phyloP scores from a whole-genome alignment of 2,888 invertebrate genomes.

The Acanthococcus lagerstroemiae region DNA sequence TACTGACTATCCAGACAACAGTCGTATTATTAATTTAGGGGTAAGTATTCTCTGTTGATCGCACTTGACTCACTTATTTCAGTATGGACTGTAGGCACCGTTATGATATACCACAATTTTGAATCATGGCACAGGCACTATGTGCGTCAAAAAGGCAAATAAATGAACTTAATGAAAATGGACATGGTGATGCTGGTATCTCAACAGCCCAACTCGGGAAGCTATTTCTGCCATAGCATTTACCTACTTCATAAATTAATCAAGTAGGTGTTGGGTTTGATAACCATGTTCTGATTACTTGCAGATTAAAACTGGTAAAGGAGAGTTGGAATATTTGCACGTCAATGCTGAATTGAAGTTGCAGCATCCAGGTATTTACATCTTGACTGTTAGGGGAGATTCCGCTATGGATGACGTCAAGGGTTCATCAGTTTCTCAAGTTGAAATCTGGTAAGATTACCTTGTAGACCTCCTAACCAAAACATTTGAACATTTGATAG shows the following conservation, averaged over 20 bases:
- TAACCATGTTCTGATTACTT: neutral
- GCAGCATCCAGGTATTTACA: constrained; percentile 31
- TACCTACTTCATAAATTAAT: no score
- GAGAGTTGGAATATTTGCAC: constrained; percentile 22
- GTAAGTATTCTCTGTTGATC: neutral
- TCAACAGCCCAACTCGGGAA: no score
- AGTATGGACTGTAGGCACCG: no score
- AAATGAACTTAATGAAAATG: no score
- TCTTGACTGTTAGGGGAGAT: constrained; percentile 31
- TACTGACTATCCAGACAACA: neutral
- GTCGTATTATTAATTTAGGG: constrained; percentile 8
- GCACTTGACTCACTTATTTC: neutral
- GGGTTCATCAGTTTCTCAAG: constrained; percentile 17
- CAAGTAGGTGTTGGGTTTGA: neutral
- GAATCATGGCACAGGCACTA: no score
- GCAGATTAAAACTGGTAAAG: constrained; percentile 31
- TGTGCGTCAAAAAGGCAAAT: no score
- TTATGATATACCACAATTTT: no score
- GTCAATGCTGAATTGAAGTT: constrained; percentile 31
- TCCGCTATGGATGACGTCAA: constrained; percentile 24
- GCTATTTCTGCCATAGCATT: no score
- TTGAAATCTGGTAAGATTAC: constrained; percentile 33
- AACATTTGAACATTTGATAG: no score
- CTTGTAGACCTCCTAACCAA: no score
- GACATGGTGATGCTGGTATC: no score